A percentile compares a stretch with the other conserved stretches of the same genome.
These are phyloP conservation scores for Microtus californicus DNA, from an alignment of 2,797 vertebrate genomes.

Conservation along the genomic window DNA sequence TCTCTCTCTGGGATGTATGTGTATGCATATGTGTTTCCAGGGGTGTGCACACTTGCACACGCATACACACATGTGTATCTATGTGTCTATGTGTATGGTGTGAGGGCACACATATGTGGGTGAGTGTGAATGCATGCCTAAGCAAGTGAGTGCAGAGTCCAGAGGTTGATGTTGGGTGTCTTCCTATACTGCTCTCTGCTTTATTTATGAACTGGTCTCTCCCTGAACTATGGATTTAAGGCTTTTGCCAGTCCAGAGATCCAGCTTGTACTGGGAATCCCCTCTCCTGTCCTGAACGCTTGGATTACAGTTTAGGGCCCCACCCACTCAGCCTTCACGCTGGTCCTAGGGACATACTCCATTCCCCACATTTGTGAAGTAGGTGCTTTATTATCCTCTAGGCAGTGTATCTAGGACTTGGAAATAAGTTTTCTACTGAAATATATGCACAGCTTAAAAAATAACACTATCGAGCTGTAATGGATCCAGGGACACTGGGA, in stretches of 20 bases:
- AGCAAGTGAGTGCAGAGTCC: not conserved
- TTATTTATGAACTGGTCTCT: not conserved
- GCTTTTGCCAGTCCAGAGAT: not conserved
- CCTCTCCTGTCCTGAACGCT: not conserved
- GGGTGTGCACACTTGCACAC: no score
- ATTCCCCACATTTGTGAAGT: not conserved
- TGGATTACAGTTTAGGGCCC: not conserved
- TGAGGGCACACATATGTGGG: not conserved
- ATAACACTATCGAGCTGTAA: not conserved
- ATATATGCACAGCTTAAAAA: not conserved
- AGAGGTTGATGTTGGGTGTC: not conserved
- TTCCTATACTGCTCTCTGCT: not conserved
- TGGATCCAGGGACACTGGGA: conserved; percentile 5
- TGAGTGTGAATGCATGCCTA: not conserved
- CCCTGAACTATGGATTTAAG: no score
- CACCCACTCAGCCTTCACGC: not conserved
- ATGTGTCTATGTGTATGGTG: not conserved
- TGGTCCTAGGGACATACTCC: not conserved
- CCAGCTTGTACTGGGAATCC: not conserved
- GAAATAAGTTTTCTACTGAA: conserved; percentile 23
- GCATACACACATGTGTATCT: not conserved
- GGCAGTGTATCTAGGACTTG: not conserved
- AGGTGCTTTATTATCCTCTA: not conserved
- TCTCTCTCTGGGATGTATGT: not conserved
- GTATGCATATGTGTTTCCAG: not conserved